Conservation (phyloP, 2,113 vertebrate genomes). For the Agelaius phoeniceus region DNA sequence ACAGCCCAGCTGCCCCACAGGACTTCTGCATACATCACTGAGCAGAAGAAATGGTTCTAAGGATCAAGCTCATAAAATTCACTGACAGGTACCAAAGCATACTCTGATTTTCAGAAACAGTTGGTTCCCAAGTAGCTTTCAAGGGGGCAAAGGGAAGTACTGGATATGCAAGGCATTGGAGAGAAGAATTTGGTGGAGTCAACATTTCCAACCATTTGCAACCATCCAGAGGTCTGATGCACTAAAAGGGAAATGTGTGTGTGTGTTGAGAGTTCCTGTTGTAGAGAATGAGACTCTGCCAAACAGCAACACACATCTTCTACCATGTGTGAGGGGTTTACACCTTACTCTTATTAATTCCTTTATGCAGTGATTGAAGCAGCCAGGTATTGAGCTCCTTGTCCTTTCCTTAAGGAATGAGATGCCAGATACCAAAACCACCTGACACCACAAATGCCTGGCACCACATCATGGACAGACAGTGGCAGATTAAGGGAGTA, state of each 20-base stretch:
- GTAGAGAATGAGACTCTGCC: not conserved
- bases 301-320: rapidly evolving
- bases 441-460: not conserved
- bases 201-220: not conserved
- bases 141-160: not conserved
- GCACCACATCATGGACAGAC: not conserved
- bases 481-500: not conserved
- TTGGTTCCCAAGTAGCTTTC: not conserved
- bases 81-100: not conserved
- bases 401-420: not conserved
- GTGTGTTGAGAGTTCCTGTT: not conserved
- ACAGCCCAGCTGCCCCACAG: conserved; percentile 1
- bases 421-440: rapidly evolving
- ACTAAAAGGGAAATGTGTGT: not conserved
- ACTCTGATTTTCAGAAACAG: not conserved
- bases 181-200: not conserved
- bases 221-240: not conserved
- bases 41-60: not conserved
- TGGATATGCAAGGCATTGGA: not conserved
- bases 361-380: not conserved
- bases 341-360: not conserved
- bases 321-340: not conserved
- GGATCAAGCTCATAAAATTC: not conserved
- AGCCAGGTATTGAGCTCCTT: not conserved
- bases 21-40: not conserved